These are phyloP conservation scores for Ennomos erosarius DNA, from an alignment of 2,888 invertebrate species.

Conservation along the genomic window DNA sequence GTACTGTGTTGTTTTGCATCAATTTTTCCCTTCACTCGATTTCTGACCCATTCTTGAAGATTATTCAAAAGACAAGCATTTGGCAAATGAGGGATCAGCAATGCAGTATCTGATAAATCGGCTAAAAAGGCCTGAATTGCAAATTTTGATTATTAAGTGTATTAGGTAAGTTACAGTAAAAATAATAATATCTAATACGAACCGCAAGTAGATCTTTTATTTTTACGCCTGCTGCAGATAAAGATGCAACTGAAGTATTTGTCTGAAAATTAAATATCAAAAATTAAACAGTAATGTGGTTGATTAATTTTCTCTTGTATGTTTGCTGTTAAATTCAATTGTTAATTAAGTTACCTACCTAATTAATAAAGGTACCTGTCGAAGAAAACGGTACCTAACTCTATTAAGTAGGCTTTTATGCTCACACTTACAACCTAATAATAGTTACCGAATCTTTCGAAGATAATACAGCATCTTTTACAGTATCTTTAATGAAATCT, in stretches of 20 bases:
- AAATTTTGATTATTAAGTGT: neutral
- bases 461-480: slow-evolving; percentile 61
- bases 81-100: slow-evolving; percentile 75
- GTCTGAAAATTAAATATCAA: slow-evolving; percentile 49
- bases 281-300: no score
- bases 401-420: no score
- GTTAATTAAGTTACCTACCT: no score
- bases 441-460: slow-evolving; percentile 54
- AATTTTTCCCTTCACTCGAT: slow-evolving; percentile 63
- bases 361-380: no score
- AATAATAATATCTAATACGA: no score
- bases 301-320: no score
- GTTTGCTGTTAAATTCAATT: no score
- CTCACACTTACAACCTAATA: slow-evolving; percentile 2
- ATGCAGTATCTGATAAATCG: slow-evolving; percentile 65
- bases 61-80: slow-evolving; percentile 66
- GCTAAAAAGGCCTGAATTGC: slow-evolving; percentile 68
- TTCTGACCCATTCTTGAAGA: slow-evolving; percentile 70
- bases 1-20: slow-evolving; percentile 58
- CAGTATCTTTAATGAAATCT: slow-evolving; percentile 68
- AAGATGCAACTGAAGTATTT: slow-evolving; percentile 53
- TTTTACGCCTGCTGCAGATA: slow-evolving; percentile 61
- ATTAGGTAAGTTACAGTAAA: no score
- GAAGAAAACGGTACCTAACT: no score
- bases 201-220: slow-evolving; percentile 67